Base-by-base conservation (phyloP, 2,797 vertebrate genomes). In the Galaxias olidus region DNA sequence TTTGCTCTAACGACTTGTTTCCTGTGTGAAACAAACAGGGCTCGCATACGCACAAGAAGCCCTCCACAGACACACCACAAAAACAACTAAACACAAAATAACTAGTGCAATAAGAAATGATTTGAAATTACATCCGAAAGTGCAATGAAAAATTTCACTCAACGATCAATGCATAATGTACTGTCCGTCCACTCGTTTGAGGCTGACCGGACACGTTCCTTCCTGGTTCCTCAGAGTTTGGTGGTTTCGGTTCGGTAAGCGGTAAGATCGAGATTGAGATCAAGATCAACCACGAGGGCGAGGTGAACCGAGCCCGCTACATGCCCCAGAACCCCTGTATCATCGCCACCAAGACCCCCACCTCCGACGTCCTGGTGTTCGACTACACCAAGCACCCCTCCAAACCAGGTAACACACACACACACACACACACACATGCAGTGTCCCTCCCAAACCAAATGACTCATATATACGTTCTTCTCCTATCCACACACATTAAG, bases 271-370 rank as follows among this genome's bases (percentile, higher is more conserved):
- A 98, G 87, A 95, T 93, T 0, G 95, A 97, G 84, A 94, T 97
- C 77, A 98, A 96, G 88, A 98, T 98, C 69, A 98, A 96, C 83
- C 95, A 97, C 0, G 96, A 98, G 78, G 96, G 96, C 68, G 96
- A 98, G 82, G 96, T 98, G 63, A 98, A 98, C 83, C 87, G 93
- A 66, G 96, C 96, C 20, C 90, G 93, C 46, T 98, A 97, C 80
- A 96, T 98, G 96, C 96, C 93, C 0, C 95, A 98, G 88, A 97
- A 97, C 70, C 94, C 94, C 78, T 92, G 91, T 74, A 92, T 98
- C 82, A 95, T 98, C 0, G 95, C 94, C 45, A 98, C 96, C 41
- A 98, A 98, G 91, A 97, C 95, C 0, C 95, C 95, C 0, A 96
- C 96, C 30, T 96, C 93, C 42, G 96, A 96, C 7, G 96, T 98